phyloP scores from a whole-genome alignment of 2,113 vertebrate species.

The Poeciliopsis retropinna region DNA sequence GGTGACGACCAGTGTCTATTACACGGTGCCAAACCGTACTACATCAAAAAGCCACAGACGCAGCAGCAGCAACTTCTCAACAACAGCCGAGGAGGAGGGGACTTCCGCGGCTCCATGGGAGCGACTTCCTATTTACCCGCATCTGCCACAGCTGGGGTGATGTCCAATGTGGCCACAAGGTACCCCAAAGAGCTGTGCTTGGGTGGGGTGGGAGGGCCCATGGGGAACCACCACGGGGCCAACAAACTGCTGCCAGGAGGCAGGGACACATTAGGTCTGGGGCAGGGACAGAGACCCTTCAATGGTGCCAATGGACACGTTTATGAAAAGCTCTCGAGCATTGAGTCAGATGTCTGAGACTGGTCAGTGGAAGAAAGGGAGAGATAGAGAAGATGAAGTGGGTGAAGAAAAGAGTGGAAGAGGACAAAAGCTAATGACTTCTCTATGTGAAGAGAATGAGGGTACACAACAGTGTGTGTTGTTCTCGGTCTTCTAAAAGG shows the following conservation, averaged over 20 bases:
- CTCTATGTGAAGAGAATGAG: slow-evolving; percentile 48
- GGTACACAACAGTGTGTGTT: slow-evolving; percentile 31
- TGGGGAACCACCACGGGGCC: slow-evolving; percentile 79
- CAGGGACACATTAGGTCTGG: slow-evolving; percentile 81
- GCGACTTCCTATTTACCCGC: slow-evolving; percentile 91
- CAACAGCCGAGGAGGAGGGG: slow-evolving; percentile 94
- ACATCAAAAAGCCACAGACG: slow-evolving; percentile 94
- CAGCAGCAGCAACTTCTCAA: slow-evolving; percentile 86
- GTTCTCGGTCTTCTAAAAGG: slow-evolving; percentile 42
- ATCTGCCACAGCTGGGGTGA: slow-evolving; percentile 80
- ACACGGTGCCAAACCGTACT: slow-evolving; percentile 98
- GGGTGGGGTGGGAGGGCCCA: slow-evolving; percentile 72
- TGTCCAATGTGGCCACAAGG: slow-evolving; percentile 84
- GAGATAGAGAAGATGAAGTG: slow-evolving; percentile 52
- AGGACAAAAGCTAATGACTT: slow-evolving; percentile 36
- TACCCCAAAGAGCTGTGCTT: slow-evolving; percentile 96
- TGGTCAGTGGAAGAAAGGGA: slow-evolving; percentile 53
- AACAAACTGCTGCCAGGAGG: slow-evolving; percentile 77
- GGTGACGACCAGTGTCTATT: slow-evolving; percentile 99
- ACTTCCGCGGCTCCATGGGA: slow-evolving; percentile 95
- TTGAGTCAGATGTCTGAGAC: slow-evolving; percentile 98
- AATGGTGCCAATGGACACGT: slow-evolving; percentile 99
- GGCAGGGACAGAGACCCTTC: slow-evolving; percentile 91
- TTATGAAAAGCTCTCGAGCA: slow-evolving; percentile 99
- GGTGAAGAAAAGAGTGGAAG: slow-evolving; percentile 39